Conservation (phyloP, 2,888 invertebrate genomes). For the Chrysolina americana region DNA sequence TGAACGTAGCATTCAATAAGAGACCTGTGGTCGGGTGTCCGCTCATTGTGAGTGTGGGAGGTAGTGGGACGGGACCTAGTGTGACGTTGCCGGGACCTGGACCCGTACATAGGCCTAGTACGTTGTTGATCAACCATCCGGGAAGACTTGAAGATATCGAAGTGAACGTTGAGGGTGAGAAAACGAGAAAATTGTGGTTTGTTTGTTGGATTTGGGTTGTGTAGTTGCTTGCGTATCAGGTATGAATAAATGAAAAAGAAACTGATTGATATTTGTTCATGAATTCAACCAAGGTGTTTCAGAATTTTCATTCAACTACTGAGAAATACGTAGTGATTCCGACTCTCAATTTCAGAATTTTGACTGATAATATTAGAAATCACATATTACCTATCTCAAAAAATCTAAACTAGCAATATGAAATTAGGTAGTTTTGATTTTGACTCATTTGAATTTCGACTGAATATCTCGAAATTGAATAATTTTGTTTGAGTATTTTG, state of each 20-base stretch:
- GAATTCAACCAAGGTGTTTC: background rate
- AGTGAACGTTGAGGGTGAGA: slow-evolving; percentile 95
- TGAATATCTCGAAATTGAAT: no score
- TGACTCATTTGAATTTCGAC: no score
- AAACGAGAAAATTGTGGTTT: slow-evolving; percentile 33
- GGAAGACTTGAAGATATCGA: slow-evolving; percentile 94
- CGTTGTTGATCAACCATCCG: slow-evolving; percentile 83
- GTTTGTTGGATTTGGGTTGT: slow-evolving; percentile 36
- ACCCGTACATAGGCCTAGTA: slow-evolving; percentile 80
- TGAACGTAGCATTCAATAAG: slow-evolving; percentile 98
- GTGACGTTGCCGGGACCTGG: slow-evolving; percentile 82
- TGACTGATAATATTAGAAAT: no score
- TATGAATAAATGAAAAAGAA: slow-evolving; percentile 29
- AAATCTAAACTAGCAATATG: no score
- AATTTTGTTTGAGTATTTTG: no score
- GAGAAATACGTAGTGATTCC: no score
- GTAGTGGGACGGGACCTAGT: slow-evolving; percentile 77
- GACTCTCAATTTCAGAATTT: no score
- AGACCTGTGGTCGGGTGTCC: slow-evolving; percentile 90
- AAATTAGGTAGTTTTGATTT: no score
- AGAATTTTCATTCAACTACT: no score
- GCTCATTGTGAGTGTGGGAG: slow-evolving; percentile 86
- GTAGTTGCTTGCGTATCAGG: slow-evolving; percentile 21
- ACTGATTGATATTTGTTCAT: background rate
- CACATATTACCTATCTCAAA: no score